Evolutionary conservation across 2,888 invertebrate genomes (phyloP), one percentile per base, ranked within the genome.

Genomic region (Cantharis rustica): DNA sequence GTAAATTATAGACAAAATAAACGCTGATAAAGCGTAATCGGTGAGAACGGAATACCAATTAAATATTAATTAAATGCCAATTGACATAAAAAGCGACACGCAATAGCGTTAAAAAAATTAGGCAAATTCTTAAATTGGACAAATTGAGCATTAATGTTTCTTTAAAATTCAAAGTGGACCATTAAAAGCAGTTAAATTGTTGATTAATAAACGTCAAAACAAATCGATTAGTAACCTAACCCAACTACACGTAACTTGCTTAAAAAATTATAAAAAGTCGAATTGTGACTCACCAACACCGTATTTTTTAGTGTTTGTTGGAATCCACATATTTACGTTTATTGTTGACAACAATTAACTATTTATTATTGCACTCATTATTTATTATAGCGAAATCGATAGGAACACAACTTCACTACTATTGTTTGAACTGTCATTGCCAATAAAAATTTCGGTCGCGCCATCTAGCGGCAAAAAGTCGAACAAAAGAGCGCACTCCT

Each of bases 291-390:
- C 90, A 93, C 93, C 93, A 88, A 93, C 93, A 84, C 92, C 94
- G 89, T 93, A 91, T 90, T 94, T 94, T 82, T 93, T 92, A 79
- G 91, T 91, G 89, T 93, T 94, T 80, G 92, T 91, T 81, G 93
- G 93, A 85, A 92, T 91, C 94, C 94, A 94, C 94, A 94, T 94
- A 87, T 87, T 79, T 69, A 26, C 71, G 5, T 15, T 47, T 47
- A 69, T 70, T 64, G 27, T 80, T 72, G 69, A 73, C 47, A 69
- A 74, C 63, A 31, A 74, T 76, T 72, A 71, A 66, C 66, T 72
- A 72, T 75, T 69, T 74, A 69, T 74, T 68, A 17, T 74, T 77
- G 74, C 68, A 71, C 84, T 84, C 85, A 85, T 85, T 84, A 81
- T 84, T 81, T 80, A 81, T 80, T 75, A 83, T 83, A 81, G 83